A percentile compares a stretch with the other conserved stretches of the same genome.
phyloP scores from a whole-genome alignment of 30 jellyfish, hydroid and myxozoan species.

The Turritopsis rubra region DNA sequence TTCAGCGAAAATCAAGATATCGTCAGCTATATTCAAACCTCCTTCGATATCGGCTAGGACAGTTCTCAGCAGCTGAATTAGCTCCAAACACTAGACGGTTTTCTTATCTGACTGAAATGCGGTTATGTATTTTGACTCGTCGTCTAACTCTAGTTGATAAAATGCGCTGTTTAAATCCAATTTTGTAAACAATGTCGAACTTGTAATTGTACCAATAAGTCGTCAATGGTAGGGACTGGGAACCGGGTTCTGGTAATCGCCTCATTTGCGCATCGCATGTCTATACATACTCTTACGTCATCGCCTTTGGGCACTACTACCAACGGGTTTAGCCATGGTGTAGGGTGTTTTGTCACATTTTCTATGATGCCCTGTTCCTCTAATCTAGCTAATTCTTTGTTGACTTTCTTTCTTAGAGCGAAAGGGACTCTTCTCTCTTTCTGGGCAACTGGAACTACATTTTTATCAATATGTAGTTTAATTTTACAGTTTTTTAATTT shows the following conservation, averaged over 20 bases:
- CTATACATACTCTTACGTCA: constrained; percentile 2
- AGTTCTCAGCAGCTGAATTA: constrained; percentile 1
- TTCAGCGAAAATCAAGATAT: background rate
- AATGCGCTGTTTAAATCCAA: background rate
- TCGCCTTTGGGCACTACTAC: background rate
- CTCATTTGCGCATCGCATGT: constrained; percentile 7
- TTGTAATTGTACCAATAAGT: background rate
- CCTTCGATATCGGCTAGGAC: background rate
- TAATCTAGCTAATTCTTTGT: background rate
- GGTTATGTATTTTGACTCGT: background rate
- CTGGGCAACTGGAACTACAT: too few species aligned
- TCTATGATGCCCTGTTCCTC: constrained; percentile 4
- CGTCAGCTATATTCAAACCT: background rate
- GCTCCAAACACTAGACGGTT: too few species aligned
- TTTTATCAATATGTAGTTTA: background rate
- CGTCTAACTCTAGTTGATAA: background rate
- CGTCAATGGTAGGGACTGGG: constrained; percentile 19
- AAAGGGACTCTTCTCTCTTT: constrained; percentile 25
- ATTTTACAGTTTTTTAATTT: constrained; percentile 2
- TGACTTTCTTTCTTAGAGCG: background rate
- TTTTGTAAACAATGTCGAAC: background rate
- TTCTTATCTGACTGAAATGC: background rate
- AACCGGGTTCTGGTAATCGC: background rate
- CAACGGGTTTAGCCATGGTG: constrained; percentile 17
- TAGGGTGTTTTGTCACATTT: constrained; percentile 5